These are phyloP conservation scores for Gallinago nigripennis DNA, from an alignment of 2,797 vertebrate genomes.

Conservation along the genomic window DNA sequence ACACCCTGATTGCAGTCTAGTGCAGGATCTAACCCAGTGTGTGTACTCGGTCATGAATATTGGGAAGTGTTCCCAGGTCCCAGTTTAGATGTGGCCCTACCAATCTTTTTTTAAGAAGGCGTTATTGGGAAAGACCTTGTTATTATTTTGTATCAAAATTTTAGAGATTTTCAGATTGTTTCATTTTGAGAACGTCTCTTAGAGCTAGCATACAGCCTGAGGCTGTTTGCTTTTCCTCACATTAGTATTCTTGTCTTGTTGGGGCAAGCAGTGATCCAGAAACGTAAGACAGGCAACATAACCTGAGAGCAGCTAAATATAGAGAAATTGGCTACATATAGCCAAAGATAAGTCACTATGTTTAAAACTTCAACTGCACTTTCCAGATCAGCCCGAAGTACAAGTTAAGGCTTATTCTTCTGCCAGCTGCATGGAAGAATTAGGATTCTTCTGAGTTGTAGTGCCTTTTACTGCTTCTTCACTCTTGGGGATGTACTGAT, in stretches of 20 bases:
- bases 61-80: neutral
- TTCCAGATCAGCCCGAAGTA: neutral
- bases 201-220: neutral
- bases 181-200: neutral
- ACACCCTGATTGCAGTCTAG: neutral
- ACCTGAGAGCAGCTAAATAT: conserved; percentile 25
- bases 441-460: neutral
- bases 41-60: neutral
- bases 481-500: neutral
- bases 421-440: neutral
- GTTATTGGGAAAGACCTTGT: neutral
- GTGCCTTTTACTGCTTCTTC: neutral
- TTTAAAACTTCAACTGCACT: neutral
- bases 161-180: neutral
- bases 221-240: conserved; percentile 9
- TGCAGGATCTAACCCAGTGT: neutral
- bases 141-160: neutral
- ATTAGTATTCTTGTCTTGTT: conserved; percentile 36
- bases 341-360: neutral
- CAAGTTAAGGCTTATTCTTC: neutral
- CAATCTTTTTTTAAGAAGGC: neutral
- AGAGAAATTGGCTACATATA: neutral
- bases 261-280: conserved; percentile 7
- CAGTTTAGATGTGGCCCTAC: neutral
- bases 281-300: neutral